phyloP scores from a whole-genome alignment of 2,113 vertebrate species.

The Epinephelus fuscoguttatus region DNA sequence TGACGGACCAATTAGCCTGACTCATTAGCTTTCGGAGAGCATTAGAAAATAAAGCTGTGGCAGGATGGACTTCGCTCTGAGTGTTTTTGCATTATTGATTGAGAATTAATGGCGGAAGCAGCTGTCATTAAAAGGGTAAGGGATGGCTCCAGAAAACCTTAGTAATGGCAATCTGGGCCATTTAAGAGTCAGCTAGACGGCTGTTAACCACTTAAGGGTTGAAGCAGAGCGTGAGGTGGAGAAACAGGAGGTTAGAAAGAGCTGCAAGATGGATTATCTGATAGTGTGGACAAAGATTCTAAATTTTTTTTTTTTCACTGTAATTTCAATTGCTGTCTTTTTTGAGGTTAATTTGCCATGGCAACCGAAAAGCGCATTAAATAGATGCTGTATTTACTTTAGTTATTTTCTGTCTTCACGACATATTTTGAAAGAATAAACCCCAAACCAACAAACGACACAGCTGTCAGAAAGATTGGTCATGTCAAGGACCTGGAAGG shows the following conservation, averaged over 20 bases:
- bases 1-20: conserved; percentile 78
- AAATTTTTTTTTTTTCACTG: not conserved
- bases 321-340: not conserved
- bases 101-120: conserved; percentile 82
- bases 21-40: conserved; percentile 77
- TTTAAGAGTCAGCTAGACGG: conserved; percentile 72
- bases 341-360: not conserved
- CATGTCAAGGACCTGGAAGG: not conserved
- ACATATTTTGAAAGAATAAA: not conserved
- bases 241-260: conserved; percentile 25
- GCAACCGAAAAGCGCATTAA: not conserved
- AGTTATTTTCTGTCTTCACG: not conserved
- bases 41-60: conserved; percentile 78
- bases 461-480: not conserved
- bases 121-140: conserved; percentile 78
- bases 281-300: not conserved
- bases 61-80: conserved; percentile 73
- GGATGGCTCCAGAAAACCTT: conserved; percentile 73
- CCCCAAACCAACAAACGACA: not conserved
- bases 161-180: conserved; percentile 77
- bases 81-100: conserved; percentile 82
- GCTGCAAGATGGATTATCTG: conserved; percentile 14
- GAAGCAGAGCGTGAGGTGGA: conserved; percentile 32
- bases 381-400: not conserved
- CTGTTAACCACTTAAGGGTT: conserved; percentile 75